Evolutionary conservation across 2,888 invertebrate species (phyloP).

Genomic region (Cremastinae sp.): DNA sequence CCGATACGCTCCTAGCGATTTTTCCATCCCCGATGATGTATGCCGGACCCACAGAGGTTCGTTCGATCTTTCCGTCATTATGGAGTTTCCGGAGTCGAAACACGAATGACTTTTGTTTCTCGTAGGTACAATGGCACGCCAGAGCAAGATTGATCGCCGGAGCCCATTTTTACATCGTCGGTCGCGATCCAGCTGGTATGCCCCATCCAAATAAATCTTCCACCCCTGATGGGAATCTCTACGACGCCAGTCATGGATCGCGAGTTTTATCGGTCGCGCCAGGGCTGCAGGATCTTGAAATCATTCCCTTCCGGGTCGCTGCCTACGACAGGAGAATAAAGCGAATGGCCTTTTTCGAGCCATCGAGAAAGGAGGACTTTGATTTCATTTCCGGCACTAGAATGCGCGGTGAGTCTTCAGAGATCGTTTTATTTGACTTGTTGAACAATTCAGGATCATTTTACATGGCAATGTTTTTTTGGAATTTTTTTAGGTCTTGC

Average conservation of each 20-base stretch:
- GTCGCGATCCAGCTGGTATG: slow-evolving; percentile 98
- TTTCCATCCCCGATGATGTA: slow-evolving; percentile 99
- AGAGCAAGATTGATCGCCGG: slow-evolving; percentile 97
- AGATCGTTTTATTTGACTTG: too few species aligned
- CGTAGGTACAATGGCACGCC: slow-evolving; percentile 95
- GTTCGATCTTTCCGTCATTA: not conserved
- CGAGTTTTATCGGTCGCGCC: slow-evolving; percentile 96
- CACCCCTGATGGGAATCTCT: slow-evolving; percentile 91
- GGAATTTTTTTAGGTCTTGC: slow-evolving; percentile 85
- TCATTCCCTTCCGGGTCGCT: slow-evolving; percentile 98
- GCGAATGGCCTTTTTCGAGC: slow-evolving; percentile 97
- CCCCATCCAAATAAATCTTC: slow-evolving; percentile 90
- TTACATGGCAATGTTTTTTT: too few species aligned
- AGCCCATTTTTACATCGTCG: slow-evolving; percentile 98
- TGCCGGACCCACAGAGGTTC: slow-evolving; percentile 98
- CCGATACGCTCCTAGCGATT: slow-evolving; percentile 95
- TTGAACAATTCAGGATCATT: not conserved
- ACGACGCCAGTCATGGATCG: slow-evolving; percentile 95
- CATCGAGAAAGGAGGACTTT: slow-evolving; percentile 93
- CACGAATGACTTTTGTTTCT: not conserved
- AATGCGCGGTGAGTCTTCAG: slow-evolving; percentile 93
- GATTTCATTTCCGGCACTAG: slow-evolving; percentile 98
- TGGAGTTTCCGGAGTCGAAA: not conserved
- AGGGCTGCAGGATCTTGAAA: slow-evolving; percentile 96
- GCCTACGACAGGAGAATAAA: slow-evolving; percentile 94